phyloP scores from a whole-genome alignment of 2,797 vertebrate species.

The Coendou prehensilis region DNA sequence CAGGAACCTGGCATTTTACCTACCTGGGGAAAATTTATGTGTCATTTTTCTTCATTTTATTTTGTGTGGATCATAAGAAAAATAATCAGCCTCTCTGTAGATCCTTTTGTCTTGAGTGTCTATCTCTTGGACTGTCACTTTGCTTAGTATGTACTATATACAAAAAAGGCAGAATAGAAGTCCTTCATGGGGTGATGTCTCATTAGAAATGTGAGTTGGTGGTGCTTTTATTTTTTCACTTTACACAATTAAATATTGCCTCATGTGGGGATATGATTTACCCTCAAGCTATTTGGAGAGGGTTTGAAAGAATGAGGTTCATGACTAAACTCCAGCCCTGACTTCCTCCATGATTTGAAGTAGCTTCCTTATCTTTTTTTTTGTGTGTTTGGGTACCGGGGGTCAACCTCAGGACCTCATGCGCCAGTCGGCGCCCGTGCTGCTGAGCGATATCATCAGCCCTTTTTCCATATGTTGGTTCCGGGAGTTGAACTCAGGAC shows the following conservation, averaged over 20 bases:
- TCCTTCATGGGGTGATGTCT: not conserved
- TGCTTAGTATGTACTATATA: not conserved
- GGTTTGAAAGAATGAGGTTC: not conserved
- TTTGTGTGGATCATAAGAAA: constrained; percentile 19
- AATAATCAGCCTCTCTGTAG: constrained; percentile 63
- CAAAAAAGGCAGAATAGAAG: not conserved
- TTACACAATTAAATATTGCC: constrained; percentile 44
- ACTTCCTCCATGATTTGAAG: constrained; percentile 38
- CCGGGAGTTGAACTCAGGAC: too few species aligned
- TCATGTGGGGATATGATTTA: not conserved
- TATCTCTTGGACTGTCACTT: constrained; percentile 50
- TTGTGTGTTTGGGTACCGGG: too few species aligned
- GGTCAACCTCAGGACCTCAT: too few species aligned
- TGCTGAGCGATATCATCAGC: too few species aligned
- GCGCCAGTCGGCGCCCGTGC: too few species aligned
- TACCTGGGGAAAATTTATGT: constrained; percentile 66
- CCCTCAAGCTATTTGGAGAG: not conserved
- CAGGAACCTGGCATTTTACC: constrained; percentile 65
- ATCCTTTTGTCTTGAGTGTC: not conserved
- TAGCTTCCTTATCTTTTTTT: constrained; percentile 18
- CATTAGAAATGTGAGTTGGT: not conserved
- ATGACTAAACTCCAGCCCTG: not conserved
- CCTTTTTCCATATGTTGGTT: too few species aligned
- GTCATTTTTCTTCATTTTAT: constrained; percentile 9
- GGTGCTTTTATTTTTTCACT: constrained; percentile 56